Evolutionary conservation across 2,888 invertebrate genomes (phyloP), one percentile per base, ranked within the genome.

Genomic region (Brachypterus glaber): DNA sequence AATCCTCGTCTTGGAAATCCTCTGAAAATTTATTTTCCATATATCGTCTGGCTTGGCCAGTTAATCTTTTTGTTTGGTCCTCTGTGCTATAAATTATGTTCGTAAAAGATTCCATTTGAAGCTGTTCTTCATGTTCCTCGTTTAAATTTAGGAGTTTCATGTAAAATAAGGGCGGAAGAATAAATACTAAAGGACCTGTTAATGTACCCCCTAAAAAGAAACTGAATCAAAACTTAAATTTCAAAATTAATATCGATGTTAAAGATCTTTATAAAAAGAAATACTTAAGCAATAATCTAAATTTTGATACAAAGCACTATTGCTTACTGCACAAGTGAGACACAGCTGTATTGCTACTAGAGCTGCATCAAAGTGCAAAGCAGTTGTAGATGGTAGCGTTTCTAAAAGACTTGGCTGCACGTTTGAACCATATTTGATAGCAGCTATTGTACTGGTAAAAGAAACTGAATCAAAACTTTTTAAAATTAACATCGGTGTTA

Each of bases 151-250:
- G 64, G 7, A 86, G 75, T 58, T 76, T 79, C 0, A 81, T 67
- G 60, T 89, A 90, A 54, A 91, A 77, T 27, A 90, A 50, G 0
- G 90, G 85, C 0, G 91, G 91, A 40, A 87, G 73, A 41, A 92
- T 74, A 49, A 90, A 91, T 52, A 89, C 82, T 8, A 90, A 64
- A 0, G 90, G 84, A 0, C 88, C 86, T 0, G 82, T 83, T 3
- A 91, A 70, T 0, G 86, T 82, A 3, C 88, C 89, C 1, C 92
- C 91, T 27, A 11, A 27, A 27, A 27, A 4, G 8, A n/a, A n/a
- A n/a, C n/a, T n/a, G n/a, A n/a, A n/a, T n/a, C n/a, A n/a, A n/a
- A n/a, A n/a, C n/a, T n/a, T n/a, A n/a, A n/a, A n/a, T n/a, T n/a
- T n/a, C n/a, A n/a, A n/a, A n/a, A n/a, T n/a, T n/a, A n/a, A n/a